These are phyloP conservation scores for Boloria selene DNA, from an alignment of 2,888 invertebrate genomes.

Conservation along the genomic window DNA sequence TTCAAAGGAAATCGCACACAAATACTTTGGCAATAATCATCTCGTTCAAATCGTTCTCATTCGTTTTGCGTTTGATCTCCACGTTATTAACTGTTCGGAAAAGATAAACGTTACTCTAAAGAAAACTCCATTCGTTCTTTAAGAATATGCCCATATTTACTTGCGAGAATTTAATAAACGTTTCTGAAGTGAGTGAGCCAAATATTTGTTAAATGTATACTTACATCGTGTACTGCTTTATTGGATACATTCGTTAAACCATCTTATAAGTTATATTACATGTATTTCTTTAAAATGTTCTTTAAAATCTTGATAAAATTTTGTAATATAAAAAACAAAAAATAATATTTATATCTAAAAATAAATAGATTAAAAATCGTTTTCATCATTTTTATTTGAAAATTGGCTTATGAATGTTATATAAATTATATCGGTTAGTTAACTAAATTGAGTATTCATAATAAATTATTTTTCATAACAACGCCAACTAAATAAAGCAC, in stretches of 20 bases:
- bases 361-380: no score
- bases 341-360: no score
- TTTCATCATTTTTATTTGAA: no score
- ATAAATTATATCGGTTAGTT: no score
- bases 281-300: background rate
- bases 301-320: no score
- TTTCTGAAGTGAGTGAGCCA: conserved; percentile 1
- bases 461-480: no score
- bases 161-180: conserved; percentile 17
- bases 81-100: conserved; percentile 1
- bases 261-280: background rate
- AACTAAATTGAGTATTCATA: no score
- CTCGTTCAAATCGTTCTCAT: background rate
- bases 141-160: background rate
- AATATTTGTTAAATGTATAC: conserved; percentile 19
- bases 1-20: background rate
- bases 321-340: no score
- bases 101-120: conserved; percentile 8
- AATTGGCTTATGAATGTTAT: no score
- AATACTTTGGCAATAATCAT: background rate
- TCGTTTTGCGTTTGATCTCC: conserved; percentile 1
- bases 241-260: conserved; percentile 1
- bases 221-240: conserved; percentile 3
- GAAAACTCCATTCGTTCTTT: conserved; percentile 12
- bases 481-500: no score